Evolutionary conservation across 1,140 invertebrate species (phyloP), one percentile per base, ranked within the genome.

Genomic region (Lepidotrigona ventralis): DNA sequence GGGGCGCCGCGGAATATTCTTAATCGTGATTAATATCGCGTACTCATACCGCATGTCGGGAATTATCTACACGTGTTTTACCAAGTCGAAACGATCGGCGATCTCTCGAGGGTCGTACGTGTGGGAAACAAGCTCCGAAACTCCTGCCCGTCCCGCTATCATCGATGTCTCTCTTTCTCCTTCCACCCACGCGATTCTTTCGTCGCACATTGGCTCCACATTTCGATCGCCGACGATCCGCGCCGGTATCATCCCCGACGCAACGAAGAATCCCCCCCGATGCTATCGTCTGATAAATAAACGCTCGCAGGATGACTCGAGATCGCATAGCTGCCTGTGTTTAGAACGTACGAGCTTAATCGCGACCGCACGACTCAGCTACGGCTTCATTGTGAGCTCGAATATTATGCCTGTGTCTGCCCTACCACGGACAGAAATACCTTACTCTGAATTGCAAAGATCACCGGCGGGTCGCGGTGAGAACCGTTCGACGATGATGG

Each of bases 31-130:
- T 90, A 90, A 90, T 90, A 89, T 87, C 85, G 76, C 81, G 58
- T 63, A 81, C 68, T 88, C 84, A 78, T 89, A 85, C 84, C 81
- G 86, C 86, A 78, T 85, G 89, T 90, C 81, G 80, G 88, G 89
- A 90, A 90, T 90, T 90, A 90, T 90, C 87, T 91, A 90, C 90
- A 90, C 85, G 87, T 89, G 87, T 90, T 90, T 90, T 85, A 84
- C 87, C 87, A 80, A 89, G 88, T 84, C 80, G 73, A 84, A 46
- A 81, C 85, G 81, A 73, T 73, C 80, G 71, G 51, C 85, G 83
- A 84, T 86, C 66, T 68, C 69, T 71, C 68, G 58, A 33, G 51
- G 69, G 58, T 66, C 68, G 64, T 82, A 81, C 85, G 88, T 90
- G 87, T 91, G 89, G 89, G 89, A 90, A 46, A 90, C 89, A 86